These are phyloP conservation scores for Deilephila elpenor DNA, from an alignment of 2,888 invertebrate species.

Conservation along the genomic window DNA sequence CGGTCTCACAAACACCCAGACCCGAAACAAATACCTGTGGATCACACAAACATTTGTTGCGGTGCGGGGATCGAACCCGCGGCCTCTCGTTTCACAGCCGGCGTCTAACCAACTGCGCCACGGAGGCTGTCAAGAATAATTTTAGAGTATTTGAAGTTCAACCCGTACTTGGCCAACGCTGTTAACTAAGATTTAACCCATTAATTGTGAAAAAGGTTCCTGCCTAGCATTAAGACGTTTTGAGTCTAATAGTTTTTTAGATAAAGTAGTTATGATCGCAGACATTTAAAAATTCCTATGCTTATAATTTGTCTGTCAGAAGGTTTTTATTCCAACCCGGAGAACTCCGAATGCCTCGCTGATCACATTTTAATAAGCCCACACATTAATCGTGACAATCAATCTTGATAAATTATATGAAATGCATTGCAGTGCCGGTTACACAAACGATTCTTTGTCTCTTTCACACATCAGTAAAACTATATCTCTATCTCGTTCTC, in stretches of 20 bases:
- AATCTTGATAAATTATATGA: slow-evolving; percentile 55
- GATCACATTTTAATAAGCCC: slow-evolving; percentile 33
- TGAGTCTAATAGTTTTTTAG: neutral
- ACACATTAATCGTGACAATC: slow-evolving; percentile 45
- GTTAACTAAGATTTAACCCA: too few species aligned
- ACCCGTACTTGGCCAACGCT: too few species aligned
- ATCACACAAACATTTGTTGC: too few species aligned
- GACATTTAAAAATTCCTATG: neutral
- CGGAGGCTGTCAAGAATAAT: too few species aligned
- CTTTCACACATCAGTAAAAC: slow-evolving; percentile 25
- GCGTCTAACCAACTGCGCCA: too few species aligned
- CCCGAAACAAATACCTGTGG: too few species aligned
- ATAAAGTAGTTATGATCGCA: neutral
- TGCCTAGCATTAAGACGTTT: too few species aligned
- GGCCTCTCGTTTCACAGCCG: too few species aligned
- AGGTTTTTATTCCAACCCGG: slow-evolving; percentile 21
- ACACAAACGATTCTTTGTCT: slow-evolving; percentile 32
- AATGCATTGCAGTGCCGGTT: slow-evolving; percentile 43
- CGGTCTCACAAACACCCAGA: too few species aligned
- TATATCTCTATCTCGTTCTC: slow-evolving; percentile 33
- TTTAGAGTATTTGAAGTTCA: too few species aligned
- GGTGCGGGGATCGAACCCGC: too few species aligned
- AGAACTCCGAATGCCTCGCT: slow-evolving; percentile 28
- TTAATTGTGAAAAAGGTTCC: too few species aligned
- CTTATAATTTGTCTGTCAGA: neutral